Conservation (phyloP, 2,113 vertebrate genomes). For the Pluvialis apricaria region DNA sequence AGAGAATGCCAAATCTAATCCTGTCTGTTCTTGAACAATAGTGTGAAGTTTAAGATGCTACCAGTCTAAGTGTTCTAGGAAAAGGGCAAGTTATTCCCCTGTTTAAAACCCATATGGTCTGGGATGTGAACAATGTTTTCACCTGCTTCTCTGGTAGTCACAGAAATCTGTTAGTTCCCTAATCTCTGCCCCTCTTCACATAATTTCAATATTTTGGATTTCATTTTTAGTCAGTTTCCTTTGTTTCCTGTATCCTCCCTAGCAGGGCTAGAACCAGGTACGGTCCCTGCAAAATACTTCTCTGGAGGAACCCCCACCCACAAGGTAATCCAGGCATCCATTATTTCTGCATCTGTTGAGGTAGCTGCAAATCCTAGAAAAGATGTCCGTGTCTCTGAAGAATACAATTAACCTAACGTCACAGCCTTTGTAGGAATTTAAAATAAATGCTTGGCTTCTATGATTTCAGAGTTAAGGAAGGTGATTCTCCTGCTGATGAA, state of each 20-base stretch:
- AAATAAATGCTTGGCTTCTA: constrained; percentile 3
- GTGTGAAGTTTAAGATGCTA: background rate
- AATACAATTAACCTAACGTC: background rate
- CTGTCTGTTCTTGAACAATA: background rate
- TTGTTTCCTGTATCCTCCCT: background rate
- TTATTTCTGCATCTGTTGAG: constrained; percentile 3
- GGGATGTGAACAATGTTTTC: background rate
- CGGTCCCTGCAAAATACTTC: background rate
- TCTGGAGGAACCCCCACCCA: background rate
- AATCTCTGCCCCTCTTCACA: background rate
- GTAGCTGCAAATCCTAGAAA: background rate
- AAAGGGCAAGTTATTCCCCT: background rate
- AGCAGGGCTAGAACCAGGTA: background rate
- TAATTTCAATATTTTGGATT: background rate
- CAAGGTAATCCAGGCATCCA: background rate
- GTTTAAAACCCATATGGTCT: background rate
- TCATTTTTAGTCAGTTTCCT: background rate
- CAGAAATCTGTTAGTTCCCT: background rate
- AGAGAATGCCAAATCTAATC: background rate
- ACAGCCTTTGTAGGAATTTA: background rate
- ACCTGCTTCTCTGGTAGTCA: background rate
- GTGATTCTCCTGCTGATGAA: background rate
- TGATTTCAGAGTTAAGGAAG: background rate
- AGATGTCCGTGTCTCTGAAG: background rate
- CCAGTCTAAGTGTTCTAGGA: background rate